Base-by-base conservation (phyloP, 2,888 invertebrate species). In the Pasiphila rectangulata region DNA sequence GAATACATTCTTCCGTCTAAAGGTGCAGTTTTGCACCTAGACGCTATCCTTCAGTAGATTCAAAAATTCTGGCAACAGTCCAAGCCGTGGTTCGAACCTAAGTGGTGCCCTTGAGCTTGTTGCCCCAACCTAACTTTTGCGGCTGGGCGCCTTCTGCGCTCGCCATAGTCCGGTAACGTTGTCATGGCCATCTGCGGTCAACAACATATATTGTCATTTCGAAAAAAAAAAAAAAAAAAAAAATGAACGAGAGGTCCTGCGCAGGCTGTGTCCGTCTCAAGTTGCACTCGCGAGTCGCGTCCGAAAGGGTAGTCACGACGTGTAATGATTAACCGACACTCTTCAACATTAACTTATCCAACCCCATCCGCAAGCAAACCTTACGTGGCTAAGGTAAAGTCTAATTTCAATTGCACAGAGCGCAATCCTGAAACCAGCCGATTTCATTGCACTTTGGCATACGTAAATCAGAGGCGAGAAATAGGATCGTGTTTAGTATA, bases 391-490 rank as follows among this genome's bases (percentile, higher is more conserved):
- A 4, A 4, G 5, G 0, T 19, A 15, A n/a, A 21, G 39, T 10
- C 7, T 5, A 6, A 17, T 6, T 34, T 38, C 9, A 4, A 9
- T 24, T 25, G 12, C 4, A 3, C 2, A 3, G 12, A 3, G 4
- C 1, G 19, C 20, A 46, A 19, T 39, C 48, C 44, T 40, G 48
- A 40, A 43, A 63, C 57, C 49, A 44, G 52, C 54, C 49, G 59
- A 63, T 69, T 61, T 60, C 63, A 40, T 57, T 61, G 61, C 62
- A 50, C 44, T 42, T 53, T 52, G 38, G 56, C 51, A 50, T 48
- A 58, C 61, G 66, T 69, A 68, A 68, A 67, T 69, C 70, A 69
- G 67, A 54, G 48, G 65, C 61, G 65, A 64, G 69, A 67, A 64
- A 51, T 53, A 59, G 56, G 24, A 16, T 3, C 2, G 5, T 20